phyloP scores from a whole-genome alignment of 2,797 vertebrate genomes.

The Chiroxiphia lanceolata region DNA sequence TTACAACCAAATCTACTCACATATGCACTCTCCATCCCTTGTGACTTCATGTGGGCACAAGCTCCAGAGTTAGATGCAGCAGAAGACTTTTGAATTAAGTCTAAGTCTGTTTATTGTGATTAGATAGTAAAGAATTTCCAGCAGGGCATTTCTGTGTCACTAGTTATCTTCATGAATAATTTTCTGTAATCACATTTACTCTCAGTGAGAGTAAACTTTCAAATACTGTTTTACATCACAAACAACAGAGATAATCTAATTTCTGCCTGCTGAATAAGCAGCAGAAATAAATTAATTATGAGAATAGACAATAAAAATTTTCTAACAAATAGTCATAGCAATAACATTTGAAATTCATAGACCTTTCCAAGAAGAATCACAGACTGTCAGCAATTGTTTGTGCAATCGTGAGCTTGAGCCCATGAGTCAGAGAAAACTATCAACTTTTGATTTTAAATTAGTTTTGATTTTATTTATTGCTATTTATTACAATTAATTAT shows the following conservation, averaged over 20 bases:
- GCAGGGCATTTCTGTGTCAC: accelerated
- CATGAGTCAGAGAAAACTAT: not conserved
- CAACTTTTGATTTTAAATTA: not conserved
- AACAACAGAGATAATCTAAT: not conserved
- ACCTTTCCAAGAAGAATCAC: not conserved
- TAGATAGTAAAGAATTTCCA: not conserved
- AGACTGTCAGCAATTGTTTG: not conserved
- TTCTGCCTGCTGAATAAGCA: not conserved
- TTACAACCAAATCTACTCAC: not conserved
- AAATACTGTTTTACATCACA: not conserved
- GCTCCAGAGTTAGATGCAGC: not conserved
- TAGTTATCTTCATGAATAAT: not conserved
- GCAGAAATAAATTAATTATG: not conserved
- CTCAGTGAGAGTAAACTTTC: not conserved
- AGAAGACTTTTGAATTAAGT: not conserved
- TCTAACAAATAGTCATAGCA: not conserved
- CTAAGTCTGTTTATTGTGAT: not conserved
- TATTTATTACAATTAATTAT: not conserved
- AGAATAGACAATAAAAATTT: not conserved
- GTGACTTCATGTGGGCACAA: not conserved
- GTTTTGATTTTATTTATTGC: not conserved
- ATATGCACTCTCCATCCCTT: not conserved
- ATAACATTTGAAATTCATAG: not conserved
- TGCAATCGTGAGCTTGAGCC: not conserved
- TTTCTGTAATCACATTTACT: not conserved